Base-by-base conservation (phyloP, 2,797 vertebrate genomes). In the Chelidonichthys spinosus region DNA sequence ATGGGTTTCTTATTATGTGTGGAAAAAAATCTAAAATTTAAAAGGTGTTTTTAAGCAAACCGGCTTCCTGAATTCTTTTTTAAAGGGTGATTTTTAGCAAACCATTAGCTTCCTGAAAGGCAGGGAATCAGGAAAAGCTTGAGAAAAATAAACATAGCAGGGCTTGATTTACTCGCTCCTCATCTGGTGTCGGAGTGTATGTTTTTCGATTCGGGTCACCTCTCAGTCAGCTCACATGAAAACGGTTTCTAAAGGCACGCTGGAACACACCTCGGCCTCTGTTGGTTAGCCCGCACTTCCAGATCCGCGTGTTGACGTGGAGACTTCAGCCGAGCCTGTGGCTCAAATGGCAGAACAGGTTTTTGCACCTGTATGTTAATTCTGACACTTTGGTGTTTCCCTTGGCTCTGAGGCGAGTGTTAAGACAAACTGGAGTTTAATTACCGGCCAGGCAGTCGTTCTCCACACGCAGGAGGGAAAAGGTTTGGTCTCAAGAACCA, bases 361-460 rank as follows among this genome's bases (percentile, higher is more conserved):
- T 87, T 74, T 79, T 76, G 82, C 90, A 88, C 91, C 87, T 87
- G 85, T 42, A 65, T 84, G 90, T 84, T 91, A 81, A 86, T 84
- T 85, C 87, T 89, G 69, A 91, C 92, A 87, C 90, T 1, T 68
- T 25, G 66, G 54, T 90, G 89, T 92, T 93, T 92, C 78, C 80
- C 50, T 90, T 90, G 91, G 90, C 88, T 89, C 69, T 44, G 81
- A 87, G 63, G 59, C n/a, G 46, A 66, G 86, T 85, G 87, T 90
- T 71, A 90, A 88, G 85, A 90, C 83, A 92, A 92, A 90, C 88
- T 82, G 5, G 36, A 54, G 74, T 80, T 88, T 91, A 90, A 92
- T 89, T 87, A 83, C 75, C n/a, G 44, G 52, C 81, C 75, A 44
- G 63, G 79, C 80, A 78, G 73, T 85, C 74, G 52, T 79, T 87